Evolutionary conservation across 2,113 vertebrate species (phyloP), one percentile per base, ranked within the genome.

Genomic region (Centropus unirufus): DNA sequence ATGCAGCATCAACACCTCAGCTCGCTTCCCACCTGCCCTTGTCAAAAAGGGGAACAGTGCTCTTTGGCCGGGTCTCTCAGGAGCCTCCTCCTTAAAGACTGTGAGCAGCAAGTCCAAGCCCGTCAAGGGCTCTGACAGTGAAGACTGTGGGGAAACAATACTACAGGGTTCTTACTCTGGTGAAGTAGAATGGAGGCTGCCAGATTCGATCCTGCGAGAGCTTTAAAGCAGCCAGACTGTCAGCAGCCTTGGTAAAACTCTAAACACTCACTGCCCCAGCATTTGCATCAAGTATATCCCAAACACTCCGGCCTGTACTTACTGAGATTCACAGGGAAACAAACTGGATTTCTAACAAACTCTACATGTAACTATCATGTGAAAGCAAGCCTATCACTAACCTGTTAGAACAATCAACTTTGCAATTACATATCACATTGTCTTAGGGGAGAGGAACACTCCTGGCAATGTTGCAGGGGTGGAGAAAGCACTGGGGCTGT

Each of bases 381-480:
- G 55, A 96, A 93, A 95, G 63, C 84, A 87, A 83, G 85, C 51
- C 67, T 63, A 89, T 49, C 72, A 74, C 79, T 94, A 94, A 32
- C 34, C 64, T 17, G 40, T 69, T 34, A 82, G 4, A 80, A 70
- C 13, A 47, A 79, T 42, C 78, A 47, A 16, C 59, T 89, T 54
- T 5, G 49, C 59, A 70, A 70, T 83, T 75, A 66, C 67, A 21
- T 5, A 68, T 39, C 44, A 22, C 11, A 3, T 14, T 47, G n/a
- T 91, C 17, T 44, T 32, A 49, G 5, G 13, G 32, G n/a, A 74
- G 51, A 69, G 27, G 16, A 77, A 52, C 18, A 2, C 72, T 75
- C 32, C 4, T 22, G 79, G 82, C 72, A 74, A 30, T 1, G 36
- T 86, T 78, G 52, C 44, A 18, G 76, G 68, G 7, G 4, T 6